Evolutionary conservation across 1,140 invertebrate genomes (phyloP).

Genomic region (Sycophaga agraensis): DNA sequence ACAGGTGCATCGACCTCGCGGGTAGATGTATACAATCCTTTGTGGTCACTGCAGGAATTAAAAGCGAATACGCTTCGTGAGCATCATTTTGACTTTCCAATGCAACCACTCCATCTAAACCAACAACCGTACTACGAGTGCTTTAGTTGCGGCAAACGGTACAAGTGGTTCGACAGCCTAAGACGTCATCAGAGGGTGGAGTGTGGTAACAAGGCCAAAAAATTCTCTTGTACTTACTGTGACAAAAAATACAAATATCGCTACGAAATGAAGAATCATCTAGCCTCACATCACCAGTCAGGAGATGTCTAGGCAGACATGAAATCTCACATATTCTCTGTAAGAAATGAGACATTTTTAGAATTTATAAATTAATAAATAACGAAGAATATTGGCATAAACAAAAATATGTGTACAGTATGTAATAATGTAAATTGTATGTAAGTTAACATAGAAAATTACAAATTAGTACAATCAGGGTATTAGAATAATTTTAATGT

Average conservation of each 20-base stretch:
- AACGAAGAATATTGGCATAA: too few relatives aligned
- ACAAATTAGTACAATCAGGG: too few relatives aligned
- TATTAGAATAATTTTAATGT: too few relatives aligned
- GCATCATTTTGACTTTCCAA: background rate
- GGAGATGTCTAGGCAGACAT: background rate
- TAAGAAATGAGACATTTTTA: too few relatives aligned
- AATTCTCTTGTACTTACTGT: constrained; percentile 44
- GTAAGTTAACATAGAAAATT: too few relatives aligned
- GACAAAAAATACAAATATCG: constrained; percentile 49
- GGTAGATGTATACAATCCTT: constrained; percentile 8
- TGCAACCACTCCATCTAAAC: background rate
- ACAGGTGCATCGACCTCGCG: background rate
- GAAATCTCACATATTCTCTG: too few relatives aligned
- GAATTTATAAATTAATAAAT: too few relatives aligned
- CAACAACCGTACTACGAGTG: background rate
- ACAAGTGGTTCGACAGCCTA: constrained; percentile 58
- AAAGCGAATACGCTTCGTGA: constrained; percentile 11
- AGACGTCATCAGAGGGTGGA: constrained; percentile 60
- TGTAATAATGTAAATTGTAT: background rate
- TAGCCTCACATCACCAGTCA: constrained; percentile 36
- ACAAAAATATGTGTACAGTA: background rate
- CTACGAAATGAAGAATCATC: constrained; percentile 51
- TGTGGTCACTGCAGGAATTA: constrained; percentile 17
- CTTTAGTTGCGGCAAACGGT: constrained; percentile 54
- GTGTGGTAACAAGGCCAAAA: constrained; percentile 57